Evolutionary conservation across 1,140 invertebrate genomes (phyloP), one percentile per base, ranked within the genome.

Genomic region (Drosophila asahinai): DNA sequence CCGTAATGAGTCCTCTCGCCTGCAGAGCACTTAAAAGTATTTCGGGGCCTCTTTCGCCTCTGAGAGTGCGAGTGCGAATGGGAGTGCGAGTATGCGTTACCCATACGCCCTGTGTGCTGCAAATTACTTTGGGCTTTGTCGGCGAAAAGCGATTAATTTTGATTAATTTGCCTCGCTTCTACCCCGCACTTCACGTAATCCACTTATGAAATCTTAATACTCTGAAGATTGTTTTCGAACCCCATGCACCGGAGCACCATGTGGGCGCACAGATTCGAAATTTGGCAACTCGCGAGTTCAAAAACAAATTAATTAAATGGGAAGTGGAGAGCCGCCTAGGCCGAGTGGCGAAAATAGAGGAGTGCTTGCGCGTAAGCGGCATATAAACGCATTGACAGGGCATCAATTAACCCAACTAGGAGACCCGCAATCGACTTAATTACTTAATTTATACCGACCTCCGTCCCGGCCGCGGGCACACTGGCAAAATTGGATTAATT

Each of bases 401-500:
- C 66, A 66, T 81, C 84, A 84, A 89, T 89, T 89, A 89, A 77
- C 70, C 70, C 74, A 68, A 78, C 61, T 78, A 74, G 77, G 43
- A 73, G 70, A 42, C 33, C 48, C 38, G 8, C 52, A 71, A 57
- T 83, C 55, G 47, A 72, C 70, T 84, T 89, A 89, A 89, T 89
- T 89, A 84, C 86, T 90, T 90, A 81, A 89, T 90, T 89, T 90
- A 84, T 89, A 79, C 86, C 70, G 73, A 63, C 54, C 61, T 52
- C 17, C 42, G 15, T 25, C 15, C 45, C 40, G 12, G 25, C 22
- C 54, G 11, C 38, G 12, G 51, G 51, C 67, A 60, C 51, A 61
- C 67, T 81, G 17, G 51, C 40, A 49, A 90, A 90, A 89, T 90
- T 83, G 86, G 86, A 89, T 89, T 89, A 89, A 89, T 84, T 90